Percentiles rank a stretch among this genome's conserved stretches.
Conservation (phyloP, 92 coral and sea anemone genomes). For the Phenganax marumi region DNA sequence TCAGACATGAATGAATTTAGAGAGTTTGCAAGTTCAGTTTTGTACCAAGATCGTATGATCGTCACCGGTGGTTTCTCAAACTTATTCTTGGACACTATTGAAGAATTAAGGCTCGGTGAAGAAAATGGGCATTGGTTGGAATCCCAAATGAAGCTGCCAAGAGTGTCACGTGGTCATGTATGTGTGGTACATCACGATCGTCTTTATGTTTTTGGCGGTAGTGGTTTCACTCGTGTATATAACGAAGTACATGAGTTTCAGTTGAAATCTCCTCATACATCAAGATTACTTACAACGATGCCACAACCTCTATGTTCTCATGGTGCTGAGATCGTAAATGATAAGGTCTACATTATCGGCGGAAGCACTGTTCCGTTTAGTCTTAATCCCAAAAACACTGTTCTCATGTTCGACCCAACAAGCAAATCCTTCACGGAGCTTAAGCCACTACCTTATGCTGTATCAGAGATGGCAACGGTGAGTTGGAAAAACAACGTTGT, state of each 20-base stretch:
- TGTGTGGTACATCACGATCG: constrained; percentile 1
- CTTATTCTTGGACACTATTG: neutral
- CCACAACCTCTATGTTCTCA: neutral
- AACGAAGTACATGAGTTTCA: neutral
- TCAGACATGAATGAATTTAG: neutral
- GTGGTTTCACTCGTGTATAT: neutral
- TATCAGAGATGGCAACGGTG: constrained; percentile 3
- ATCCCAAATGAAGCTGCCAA: neutral
- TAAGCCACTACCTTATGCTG: neutral
- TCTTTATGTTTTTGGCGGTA: neutral
- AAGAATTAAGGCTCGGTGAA: neutral
- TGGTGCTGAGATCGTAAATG: neutral
- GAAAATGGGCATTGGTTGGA: neutral
- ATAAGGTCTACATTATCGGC: neutral
- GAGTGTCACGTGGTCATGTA: neutral
- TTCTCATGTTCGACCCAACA: constrained; percentile 16
- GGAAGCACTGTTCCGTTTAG: neutral
- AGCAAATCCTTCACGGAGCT: neutral
- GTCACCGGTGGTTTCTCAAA: neutral
- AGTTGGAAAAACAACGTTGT: constrained; percentile 5
- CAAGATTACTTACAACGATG: constrained; percentile 4
- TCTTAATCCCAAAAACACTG: neutral
- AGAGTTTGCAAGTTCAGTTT: neutral
- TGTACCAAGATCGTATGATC: constrained; percentile 2
- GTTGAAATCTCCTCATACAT: neutral